phyloP scores from a whole-genome alignment of 2,113 vertebrate genomes.

The Glaucomys volans region DNA sequence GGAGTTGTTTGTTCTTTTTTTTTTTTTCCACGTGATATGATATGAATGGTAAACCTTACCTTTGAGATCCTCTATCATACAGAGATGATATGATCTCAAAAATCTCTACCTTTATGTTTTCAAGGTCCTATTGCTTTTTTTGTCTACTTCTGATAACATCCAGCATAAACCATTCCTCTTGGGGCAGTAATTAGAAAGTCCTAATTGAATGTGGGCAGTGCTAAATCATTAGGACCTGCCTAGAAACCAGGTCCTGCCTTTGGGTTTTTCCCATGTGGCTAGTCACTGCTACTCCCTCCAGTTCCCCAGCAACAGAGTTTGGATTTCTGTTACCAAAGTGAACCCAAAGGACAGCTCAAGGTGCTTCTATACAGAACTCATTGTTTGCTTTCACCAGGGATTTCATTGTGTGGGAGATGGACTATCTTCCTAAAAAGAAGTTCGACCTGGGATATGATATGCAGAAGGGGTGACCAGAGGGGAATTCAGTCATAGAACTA shows the following conservation, averaged over 20 bases:
- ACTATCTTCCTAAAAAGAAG: background rate
- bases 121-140: background rate
- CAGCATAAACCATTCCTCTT: background rate
- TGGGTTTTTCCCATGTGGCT: background rate
- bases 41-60: background rate
- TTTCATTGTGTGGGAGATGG: background rate
- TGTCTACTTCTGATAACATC: background rate
- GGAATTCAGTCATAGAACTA: background rate
- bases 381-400: background rate
- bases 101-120: background rate
- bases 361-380: too few relatives aligned
- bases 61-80: background rate
- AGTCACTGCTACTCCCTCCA: too few relatives aligned
- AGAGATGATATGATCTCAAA: background rate
- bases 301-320: too few relatives aligned
- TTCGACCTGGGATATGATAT: background rate
- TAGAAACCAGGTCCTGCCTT: too few relatives aligned
- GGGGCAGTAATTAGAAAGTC: background rate
- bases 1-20: background rate
- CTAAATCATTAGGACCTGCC: background rate
- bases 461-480: background rate
- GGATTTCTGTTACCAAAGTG: background rate
- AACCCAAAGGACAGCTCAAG: background rate
- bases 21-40: background rate
- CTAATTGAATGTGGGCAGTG: fast-evolving